These are phyloP conservation scores for Scleropages formosus DNA, from an alignment of 2,797 vertebrate genomes.

Conservation along the genomic window DNA sequence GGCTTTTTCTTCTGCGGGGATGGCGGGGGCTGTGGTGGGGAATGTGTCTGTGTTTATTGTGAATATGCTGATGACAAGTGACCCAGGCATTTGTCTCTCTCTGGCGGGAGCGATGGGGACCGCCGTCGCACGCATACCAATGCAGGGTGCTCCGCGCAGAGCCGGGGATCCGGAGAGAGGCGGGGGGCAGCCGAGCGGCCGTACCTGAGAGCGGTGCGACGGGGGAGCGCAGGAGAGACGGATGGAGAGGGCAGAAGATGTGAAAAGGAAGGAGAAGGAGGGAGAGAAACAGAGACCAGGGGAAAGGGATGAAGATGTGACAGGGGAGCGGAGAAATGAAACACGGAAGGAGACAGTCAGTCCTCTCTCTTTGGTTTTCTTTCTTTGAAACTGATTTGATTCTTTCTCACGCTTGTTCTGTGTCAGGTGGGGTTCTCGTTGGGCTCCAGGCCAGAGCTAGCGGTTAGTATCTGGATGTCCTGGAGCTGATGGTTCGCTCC, in stretches of 20 bases:
- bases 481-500: not conserved
- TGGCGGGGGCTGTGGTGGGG: not conserved
- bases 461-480: constrained; percentile 22
- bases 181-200: not conserved
- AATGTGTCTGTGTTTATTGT: constrained; percentile 20
- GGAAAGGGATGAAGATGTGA: not conserved
- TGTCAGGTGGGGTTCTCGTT: not conserved
- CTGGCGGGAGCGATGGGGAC: not conserved
- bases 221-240: not conserved
- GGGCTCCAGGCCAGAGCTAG: not conserved
- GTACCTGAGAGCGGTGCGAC: not conserved
- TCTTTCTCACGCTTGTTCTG: not conserved
- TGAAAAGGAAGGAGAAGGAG: not conserved
- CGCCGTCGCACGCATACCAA: constrained; percentile 15
- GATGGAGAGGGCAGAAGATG: not conserved
- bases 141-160: not conserved
- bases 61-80: constrained; percentile 24
- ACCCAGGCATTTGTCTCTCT: constrained; percentile 16
- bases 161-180: not conserved
- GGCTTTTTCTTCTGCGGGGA: not conserved
- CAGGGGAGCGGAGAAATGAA: not conserved
- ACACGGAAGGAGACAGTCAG: not conserved
- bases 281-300: not conserved
- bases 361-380: constrained; percentile 3
- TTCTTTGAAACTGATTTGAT: constrained; percentile 5